Evolutionary conservation across 2,797 vertebrate species (phyloP), one percentile per base, ranked within the genome.

Genomic region (Eurystomus glaucurus): DNA sequence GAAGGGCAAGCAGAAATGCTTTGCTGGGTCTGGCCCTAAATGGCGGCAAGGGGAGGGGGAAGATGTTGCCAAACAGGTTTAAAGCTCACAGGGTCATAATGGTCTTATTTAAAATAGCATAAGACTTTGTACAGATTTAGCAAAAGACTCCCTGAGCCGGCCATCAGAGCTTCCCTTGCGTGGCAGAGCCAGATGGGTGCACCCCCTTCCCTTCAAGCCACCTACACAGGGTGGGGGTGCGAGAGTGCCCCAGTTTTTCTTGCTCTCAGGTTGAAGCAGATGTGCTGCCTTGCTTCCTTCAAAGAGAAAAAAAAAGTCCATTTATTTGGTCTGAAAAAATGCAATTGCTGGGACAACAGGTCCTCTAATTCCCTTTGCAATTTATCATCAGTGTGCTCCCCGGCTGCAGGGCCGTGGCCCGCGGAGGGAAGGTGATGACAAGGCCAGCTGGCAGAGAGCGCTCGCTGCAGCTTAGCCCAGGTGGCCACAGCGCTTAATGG

Each of bases 331-430:
- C 89, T 91, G 75, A 96, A 96, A 95, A 94, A 96, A 92, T 54
- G 72, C 62, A 92, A 81, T 94, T 82, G 93, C 91, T 85, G 85
- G 70, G 88, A 96, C 94, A 97, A 94, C 92, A 96, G 94, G 94
- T 96, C 91, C 46, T 96, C 62, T 94, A 85, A 77, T 97, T 95
- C 77, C 87, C 85, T 71, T 52, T 77, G 84, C 92, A 95, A 92
- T 96, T 88, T 82, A 89, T 92, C 93, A 95, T 89, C 87, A 52
- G 55, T 60, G 75, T 82, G 66, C 70, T 96, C 85, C 57, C 88
- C 57, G 0, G 35, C 91, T 90, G 64, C 90, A 57, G 2, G 2
- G 90, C 76, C 10, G 1, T 50, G 39, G 94, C 48, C 11, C 11
- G 0, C 66, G 58, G 75, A 94, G 62, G 70, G 94, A 90, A 94